Base-by-base conservation (phyloP, 2,888 invertebrate genomes). In the Agrochola litura region DNA sequence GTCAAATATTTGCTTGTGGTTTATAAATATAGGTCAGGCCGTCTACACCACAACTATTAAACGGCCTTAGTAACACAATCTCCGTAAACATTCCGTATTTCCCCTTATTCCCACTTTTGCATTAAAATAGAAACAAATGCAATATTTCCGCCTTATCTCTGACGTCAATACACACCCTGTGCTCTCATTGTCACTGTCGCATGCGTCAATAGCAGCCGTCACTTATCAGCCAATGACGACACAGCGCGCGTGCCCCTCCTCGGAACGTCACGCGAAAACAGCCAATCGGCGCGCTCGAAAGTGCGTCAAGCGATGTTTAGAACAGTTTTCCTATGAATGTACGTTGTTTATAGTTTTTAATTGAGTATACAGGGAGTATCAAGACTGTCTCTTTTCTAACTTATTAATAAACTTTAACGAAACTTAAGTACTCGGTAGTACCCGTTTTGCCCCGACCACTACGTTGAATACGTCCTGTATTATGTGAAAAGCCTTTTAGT, bases 211-310 rank as follows among this genome's bases (percentile, higher is more conserved):
- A n/a, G 63, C n/a, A 52, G 71, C 66, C 61, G 80, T 77, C 49
- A 68, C 64, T 76, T 78, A 77, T 77, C 82, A 64, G 46, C 87
- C 89, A 87, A 87, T 88, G 73, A 78, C 75, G 54, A 82, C 73
- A 82, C 61, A 19, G 52, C 49, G 73, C n/a, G 37, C 70, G 71
- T 54, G 73, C 78, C 80, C 74, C 73, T 71, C 74, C 73, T 71
- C 19, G 6, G 1, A 49, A 76, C 87, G 79, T 84, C 78, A 82
- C 37, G 25, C 6, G 16, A 14, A 6, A 25, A 69, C 19, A 37
- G 49, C 86, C 87, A 88, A 88, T 88, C 61, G 77, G 65, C 12
- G 56, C 41, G 1, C 69, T 46, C 0, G n/a, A 73, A 76, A 73
- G 43, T 76, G 67, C 78, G 76, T 84, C 85, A 88, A 74, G 22